Base-by-base conservation (phyloP, 2,888 invertebrate genomes). In the Pachliopta kotzebuea region DNA sequence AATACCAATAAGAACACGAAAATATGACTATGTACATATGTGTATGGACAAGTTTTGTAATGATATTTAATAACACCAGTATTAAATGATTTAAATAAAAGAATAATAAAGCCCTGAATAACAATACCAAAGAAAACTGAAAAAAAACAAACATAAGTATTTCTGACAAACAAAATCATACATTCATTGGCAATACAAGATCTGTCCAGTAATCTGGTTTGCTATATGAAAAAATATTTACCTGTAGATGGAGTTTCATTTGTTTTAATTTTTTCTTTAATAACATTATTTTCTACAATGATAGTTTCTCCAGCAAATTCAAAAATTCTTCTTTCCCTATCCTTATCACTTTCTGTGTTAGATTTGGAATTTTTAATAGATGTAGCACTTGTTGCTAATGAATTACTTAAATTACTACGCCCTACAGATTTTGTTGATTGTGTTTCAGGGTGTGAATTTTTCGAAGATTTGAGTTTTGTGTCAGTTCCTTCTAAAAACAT, bases 231-330 rank as follows among this genome's bases (percentile, higher is more conserved):
- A 57, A 63, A 9, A 66, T 14, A 54, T 59, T 72, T 80, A 89
- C 89, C 84, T 80, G 80, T 70, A 14, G 78, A 76, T 55, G 81
- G 65, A 68, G 72, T 77, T 42, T 84, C 88, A 3, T 76, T 72
- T 21, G 81, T 76, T 74, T 88, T 88, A 11, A 89, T 78, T 70
- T 81, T 87, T 71, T 90, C 90, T 70, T 89, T 85, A 68, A 84
- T 85, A 55, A 83, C 74, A 78, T 83, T 81, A 74, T 90, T 82
- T 77, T 91, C 91, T 6, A 92, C 91, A 56, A 92, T 91, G 60
- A 96, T 94, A 78, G 95, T 95, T 89, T 98, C 97, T 11, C 97
- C 98, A 52, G 97, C 98, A 93, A 97, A 98, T 77, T 97, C 96
- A 78, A 95, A 96, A 68, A 96, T 91, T 81, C 95, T 93, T 21